Conservation (phyloP, 2,113 vertebrate genomes). For the Grallaria varia region DNA sequence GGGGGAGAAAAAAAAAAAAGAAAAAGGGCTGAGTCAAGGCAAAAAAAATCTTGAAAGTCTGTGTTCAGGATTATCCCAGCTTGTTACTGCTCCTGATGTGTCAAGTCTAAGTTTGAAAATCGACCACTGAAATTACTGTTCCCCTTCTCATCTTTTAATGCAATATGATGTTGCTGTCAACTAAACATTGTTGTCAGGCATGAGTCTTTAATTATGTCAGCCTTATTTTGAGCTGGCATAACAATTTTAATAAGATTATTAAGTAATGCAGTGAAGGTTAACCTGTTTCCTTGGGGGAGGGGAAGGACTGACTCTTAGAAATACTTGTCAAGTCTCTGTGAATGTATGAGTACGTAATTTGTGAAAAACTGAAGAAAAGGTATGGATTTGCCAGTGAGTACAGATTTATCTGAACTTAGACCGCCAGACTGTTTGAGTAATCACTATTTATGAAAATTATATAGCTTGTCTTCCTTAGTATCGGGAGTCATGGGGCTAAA, state of each 20-base stretch:
- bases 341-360: neutral
- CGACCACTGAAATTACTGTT: neutral
- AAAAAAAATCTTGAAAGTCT: neutral
- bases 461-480: neutral
- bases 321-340: neutral
- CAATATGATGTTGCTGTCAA: neutral
- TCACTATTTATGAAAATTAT: neutral
- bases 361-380: neutral
- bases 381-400: neutral
- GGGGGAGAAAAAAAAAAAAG: accelerated
- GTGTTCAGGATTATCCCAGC: neutral
- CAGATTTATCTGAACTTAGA: neutral
- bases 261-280: neutral
- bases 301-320: neutral
- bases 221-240: neutral
- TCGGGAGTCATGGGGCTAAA: neutral
- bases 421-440: neutral
- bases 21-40: neutral
- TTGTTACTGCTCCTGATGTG: neutral
- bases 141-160: neutral
- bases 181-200: neutral
- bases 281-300: neutral
- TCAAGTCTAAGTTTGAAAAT: neutral
- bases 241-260: neutral
- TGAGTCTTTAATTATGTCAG: neutral